Evolutionary conservation across 1,140 invertebrate genomes (phyloP).

Genomic region (Pemphigus obesinymphae): DNA sequence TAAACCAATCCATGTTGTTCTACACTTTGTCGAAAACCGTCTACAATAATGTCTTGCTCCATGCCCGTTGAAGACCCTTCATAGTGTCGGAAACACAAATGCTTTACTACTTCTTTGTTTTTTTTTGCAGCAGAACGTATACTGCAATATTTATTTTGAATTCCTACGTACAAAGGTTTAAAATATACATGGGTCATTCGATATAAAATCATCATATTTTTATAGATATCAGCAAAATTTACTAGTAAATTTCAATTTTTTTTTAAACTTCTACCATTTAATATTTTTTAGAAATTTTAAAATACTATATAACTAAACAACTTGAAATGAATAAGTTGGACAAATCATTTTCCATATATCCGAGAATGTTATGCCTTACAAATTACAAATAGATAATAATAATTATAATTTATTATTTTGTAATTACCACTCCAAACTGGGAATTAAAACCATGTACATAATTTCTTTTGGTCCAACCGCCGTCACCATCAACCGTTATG

Average conservation of each 20-base stretch:
- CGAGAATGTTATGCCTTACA: no score
- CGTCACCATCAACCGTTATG: no score
- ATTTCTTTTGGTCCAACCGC: neutral
- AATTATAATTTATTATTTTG: neutral
- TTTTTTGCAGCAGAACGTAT: neutral
- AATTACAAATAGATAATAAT: no score
- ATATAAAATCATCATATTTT: no score
- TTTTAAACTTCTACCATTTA: neutral
- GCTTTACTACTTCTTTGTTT: neutral
- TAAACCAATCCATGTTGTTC: slow-evolving; percentile 2
- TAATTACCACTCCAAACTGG: no score
- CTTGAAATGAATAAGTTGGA: no score
- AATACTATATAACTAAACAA: no score
- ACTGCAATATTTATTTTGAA: neutral
- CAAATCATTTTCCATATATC: no score
- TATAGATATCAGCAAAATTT: no score
- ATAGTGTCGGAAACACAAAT: neutral
- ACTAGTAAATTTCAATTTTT: no score
- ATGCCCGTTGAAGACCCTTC: neutral
- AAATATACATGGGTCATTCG: no score
- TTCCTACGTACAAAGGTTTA: neutral
- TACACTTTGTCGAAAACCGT: neutral
- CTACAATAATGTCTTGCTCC: slow-evolving; percentile 11
- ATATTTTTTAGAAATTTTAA: no score
- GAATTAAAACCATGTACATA: neutral